Evolutionary conservation across 2,888 invertebrate genomes (phyloP).

Genomic region (Magallana nippona): DNA sequence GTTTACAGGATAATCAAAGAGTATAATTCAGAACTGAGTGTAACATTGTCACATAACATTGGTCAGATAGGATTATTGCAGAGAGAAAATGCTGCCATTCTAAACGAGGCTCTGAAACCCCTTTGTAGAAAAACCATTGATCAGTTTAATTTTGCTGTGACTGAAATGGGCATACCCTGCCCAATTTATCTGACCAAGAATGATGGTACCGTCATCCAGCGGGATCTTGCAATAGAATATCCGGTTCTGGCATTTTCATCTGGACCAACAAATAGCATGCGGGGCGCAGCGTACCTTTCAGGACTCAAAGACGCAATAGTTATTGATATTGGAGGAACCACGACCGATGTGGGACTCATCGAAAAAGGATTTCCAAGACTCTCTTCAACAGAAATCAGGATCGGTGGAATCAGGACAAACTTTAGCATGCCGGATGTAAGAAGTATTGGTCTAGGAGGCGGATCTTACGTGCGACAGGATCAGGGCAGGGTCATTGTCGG

Average conservation of each 20-base stretch:
- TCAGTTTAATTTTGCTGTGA: constrained; percentile 66
- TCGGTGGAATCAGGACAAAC: constrained; percentile 75
- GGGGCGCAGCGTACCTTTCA: constrained; percentile 76
- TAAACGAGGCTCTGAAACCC: constrained; percentile 76
- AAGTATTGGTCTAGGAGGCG: constrained; percentile 78
- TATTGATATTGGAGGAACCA: constrained; percentile 77
- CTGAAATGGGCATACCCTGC: constrained; percentile 66
- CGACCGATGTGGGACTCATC: constrained; percentile 75
- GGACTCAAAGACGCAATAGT: constrained; percentile 71
- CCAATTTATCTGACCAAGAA: constrained; percentile 77
- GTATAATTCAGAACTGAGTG: constrained; percentile 65
- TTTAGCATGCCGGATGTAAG: constrained; percentile 77
- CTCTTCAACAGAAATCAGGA: constrained; percentile 68
- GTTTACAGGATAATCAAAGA: constrained; percentile 60
- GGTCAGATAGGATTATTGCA: constrained; percentile 76
- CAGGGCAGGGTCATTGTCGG: constrained; percentile 64
- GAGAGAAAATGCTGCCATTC: constrained; percentile 76
- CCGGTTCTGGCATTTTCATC: constrained; percentile 76
- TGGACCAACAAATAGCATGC: constrained; percentile 79
- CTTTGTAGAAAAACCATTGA: constrained; percentile 68
- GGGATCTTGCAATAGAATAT: constrained; percentile 63
- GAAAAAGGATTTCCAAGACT: constrained; percentile 74
- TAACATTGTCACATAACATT: constrained; percentile 72
- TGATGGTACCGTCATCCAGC: constrained; percentile 76
- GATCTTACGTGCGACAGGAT: constrained; percentile 64